Base-by-base conservation (phyloP, 2,888 invertebrate genomes). In the Drosophila peninsularis region DNA sequence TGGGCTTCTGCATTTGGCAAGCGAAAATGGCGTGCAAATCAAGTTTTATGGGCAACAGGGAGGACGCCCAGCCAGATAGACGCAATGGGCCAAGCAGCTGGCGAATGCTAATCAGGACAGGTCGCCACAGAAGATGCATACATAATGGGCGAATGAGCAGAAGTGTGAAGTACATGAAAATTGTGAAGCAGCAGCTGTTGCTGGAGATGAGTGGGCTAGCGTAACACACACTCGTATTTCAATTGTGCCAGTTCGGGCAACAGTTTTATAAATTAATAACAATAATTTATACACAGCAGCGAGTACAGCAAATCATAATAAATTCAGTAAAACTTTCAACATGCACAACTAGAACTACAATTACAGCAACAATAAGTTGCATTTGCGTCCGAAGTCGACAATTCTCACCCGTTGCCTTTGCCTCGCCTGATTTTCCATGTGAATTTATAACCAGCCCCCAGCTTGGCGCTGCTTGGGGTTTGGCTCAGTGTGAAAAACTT, bases 201-300 rank as follows among this genome's bases (percentile, higher is more conserved):
- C 1, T 30, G 6, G 5, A 10, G 45, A 21, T 24, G 54, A 41
- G 37, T 41, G 30, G 5, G 42, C 45, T 30, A 1, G 17, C 41
- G 32, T 47, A 45, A 75, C 63, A 64, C n/a, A 52, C 50, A 57
- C 52, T 37, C 79, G 54, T 73, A 72, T 82, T 71, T 82, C 65
- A 68, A 74, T 68, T 76, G 71, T 71, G 45, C 37, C 49, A 21
- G 80, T 32, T 58, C 62, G 62, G 70, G 72, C 63, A 71, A 57
- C 69, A 76, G 67, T 73, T 75, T 82, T 82, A 67, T 82, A 87
- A 84, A 83, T 83, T 84, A 83, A 87, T 82, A 84, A 85, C 74
- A 85, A 82, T 87, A 82, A 87, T 85, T 87, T 83, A 83, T 84
- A 74, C 85, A 71, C 85, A 71, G 75, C 68, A 57, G 70, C 73